phyloP scores from a whole-genome alignment of 2,888 invertebrate species.

The Margaritifera margaritifera region DNA sequence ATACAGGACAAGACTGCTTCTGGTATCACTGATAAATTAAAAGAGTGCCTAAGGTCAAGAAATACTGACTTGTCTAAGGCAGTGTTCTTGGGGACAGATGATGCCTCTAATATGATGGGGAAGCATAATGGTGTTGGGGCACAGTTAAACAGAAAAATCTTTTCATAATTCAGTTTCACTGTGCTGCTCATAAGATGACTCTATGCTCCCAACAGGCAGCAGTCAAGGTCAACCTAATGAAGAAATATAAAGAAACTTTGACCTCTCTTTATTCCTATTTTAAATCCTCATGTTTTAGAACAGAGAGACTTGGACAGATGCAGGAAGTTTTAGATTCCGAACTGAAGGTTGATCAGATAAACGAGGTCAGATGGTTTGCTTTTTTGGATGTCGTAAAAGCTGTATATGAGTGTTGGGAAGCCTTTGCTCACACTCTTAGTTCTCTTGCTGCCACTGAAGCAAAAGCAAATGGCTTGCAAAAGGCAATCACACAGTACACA shows the following conservation, averaged over 20 bases:
- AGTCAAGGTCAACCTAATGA: slow-evolving; percentile 5
- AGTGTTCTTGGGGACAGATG: no score
- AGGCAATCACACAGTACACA: slow-evolving; percentile 7
- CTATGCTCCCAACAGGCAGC: slow-evolving; percentile 9
- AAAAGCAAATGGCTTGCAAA: slow-evolving; percentile 8
- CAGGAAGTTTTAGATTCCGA: slow-evolving; percentile 10
- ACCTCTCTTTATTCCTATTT: no score
- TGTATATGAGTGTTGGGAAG: slow-evolving; percentile 13
- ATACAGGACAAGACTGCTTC: neutral
- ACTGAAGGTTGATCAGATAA: slow-evolving; percentile 11
- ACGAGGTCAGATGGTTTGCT: slow-evolving; percentile 13
- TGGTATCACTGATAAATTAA: no score
- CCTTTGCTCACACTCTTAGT: slow-evolving; percentile 12
- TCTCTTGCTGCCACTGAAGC: slow-evolving; percentile 10
- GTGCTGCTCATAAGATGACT: no score
- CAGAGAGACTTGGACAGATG: slow-evolving; percentile 11
- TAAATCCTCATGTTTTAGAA: no score
- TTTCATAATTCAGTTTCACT: no score
- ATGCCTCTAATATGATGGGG: no score
- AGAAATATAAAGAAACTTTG: no score
- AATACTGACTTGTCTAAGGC: slow-evolving; percentile 1
- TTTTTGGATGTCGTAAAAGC: slow-evolving; percentile 10
- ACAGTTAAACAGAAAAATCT: no score
- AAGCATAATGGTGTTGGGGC: no score
- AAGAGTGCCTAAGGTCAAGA: neutral